Conservation (phyloP, 2,797 vertebrate genomes). For the Potorous gilbertii region DNA sequence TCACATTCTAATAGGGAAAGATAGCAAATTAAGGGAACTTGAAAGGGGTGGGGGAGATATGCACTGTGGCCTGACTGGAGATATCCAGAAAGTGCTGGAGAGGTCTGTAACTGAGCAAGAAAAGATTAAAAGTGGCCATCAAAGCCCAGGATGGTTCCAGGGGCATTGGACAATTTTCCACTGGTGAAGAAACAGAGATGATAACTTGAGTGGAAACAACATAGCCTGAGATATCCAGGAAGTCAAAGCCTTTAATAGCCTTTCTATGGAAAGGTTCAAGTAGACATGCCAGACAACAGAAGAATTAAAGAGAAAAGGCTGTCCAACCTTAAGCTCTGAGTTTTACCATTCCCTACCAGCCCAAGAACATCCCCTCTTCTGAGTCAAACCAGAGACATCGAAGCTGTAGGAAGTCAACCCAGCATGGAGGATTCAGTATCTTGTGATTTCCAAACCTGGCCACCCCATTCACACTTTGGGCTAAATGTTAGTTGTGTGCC, state of each 20-base stretch:
- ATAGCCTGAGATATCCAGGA: background rate
- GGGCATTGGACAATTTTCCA: background rate
- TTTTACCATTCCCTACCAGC: background rate
- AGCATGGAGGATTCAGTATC: background rate
- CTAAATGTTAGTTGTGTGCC: slow-evolving; percentile 50
- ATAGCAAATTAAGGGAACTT: background rate
- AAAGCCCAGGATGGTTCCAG: background rate
- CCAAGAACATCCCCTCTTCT: background rate
- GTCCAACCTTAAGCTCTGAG: background rate
- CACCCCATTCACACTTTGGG: slow-evolving; percentile 26
- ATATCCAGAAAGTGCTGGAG: background rate
- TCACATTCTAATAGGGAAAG: background rate
- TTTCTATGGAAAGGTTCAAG: background rate
- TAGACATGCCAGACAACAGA: background rate
- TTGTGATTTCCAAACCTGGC: slow-evolving; percentile 16
- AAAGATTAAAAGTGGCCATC: background rate
- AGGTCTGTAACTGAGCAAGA: background rate
- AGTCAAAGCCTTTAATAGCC: background rate
- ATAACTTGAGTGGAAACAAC: background rate
- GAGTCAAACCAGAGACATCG: background rate
- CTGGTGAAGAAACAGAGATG: background rate
- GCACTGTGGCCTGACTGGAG: background rate
- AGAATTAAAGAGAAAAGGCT: background rate
- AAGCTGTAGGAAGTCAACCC: rapidly evolving
- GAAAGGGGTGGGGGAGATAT: background rate